Percentiles rank a stretch among this genome's conserved stretches.
phyloP scores from a whole-genome alignment of 2,888 invertebrate species.

The Drosophila fungiperda region DNA sequence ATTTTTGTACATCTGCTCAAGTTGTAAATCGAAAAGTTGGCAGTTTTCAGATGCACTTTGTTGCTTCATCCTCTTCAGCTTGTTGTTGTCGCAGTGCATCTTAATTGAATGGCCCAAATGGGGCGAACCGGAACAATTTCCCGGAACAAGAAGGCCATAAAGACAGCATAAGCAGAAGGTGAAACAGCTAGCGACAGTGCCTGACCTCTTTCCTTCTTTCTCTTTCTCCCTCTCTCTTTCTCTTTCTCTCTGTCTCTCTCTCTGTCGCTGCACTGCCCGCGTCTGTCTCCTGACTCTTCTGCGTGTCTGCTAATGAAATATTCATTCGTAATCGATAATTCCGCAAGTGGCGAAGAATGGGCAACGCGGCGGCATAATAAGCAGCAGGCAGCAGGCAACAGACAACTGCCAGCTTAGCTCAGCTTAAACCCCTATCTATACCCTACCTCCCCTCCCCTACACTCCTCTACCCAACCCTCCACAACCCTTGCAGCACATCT shows the following conservation, averaged over 20 bases:
- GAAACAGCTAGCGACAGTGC: constrained; percentile 8
- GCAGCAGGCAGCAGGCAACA: constrained; percentile 57
- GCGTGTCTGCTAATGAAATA: constrained; percentile 71
- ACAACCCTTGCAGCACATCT: constrained; percentile 4
- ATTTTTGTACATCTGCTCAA: constrained; percentile 27
- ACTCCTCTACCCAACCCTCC: not conserved
- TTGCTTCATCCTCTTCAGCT: not conserved
- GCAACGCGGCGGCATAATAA: constrained; percentile 70
- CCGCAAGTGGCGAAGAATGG: constrained; percentile 63
- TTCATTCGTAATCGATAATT: constrained; percentile 80
- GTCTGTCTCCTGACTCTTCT: constrained; percentile 10
- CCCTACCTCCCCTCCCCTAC: not conserved
- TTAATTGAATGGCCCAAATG: constrained; percentile 65
- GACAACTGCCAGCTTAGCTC: constrained; percentile 38
- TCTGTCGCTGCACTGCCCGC: not conserved
- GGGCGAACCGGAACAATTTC: constrained; percentile 46
- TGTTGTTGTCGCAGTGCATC: constrained; percentile 44
- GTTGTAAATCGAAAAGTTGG: constrained; percentile 34
- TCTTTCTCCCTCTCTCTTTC: not conserved
- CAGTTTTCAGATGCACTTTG: constrained; percentile 29
- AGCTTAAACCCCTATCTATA: not conserved
- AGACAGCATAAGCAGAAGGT: constrained; percentile 51
- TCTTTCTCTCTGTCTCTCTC: not conserved
- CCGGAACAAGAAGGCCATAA: constrained; percentile 53
- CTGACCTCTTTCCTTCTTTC: not conserved